Conservation (phyloP, 37 sponge, comb jelly and placozoan species). For the Crambe crambe region DNA sequence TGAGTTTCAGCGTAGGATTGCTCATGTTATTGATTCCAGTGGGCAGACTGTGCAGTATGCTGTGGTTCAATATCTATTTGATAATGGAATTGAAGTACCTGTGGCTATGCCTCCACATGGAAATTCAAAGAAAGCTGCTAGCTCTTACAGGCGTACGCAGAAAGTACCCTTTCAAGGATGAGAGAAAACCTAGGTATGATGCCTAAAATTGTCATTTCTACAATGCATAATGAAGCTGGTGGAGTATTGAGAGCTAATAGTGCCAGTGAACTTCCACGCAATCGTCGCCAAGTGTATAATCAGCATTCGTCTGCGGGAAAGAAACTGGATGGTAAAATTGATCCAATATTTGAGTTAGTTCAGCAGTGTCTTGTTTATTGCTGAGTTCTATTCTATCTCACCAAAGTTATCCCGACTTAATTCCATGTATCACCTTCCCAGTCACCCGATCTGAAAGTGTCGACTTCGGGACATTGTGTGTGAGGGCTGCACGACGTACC, state of each 20-base stretch:
- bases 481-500: too few relatives aligned
- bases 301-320: too few relatives aligned
- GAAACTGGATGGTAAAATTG: too few relatives aligned
- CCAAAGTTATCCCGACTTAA: too few relatives aligned
- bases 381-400: too few relatives aligned
- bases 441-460: too few relatives aligned
- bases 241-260: not conserved
- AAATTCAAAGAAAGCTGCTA: not conserved
- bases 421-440: too few relatives aligned
- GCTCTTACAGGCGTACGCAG: not conserved
- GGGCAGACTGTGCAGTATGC: constrained; percentile 2
- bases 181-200: not conserved
- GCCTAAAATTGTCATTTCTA: not conserved
- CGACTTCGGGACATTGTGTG: too few relatives aligned
- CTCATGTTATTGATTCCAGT: not conserved
- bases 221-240: constrained; percentile 8
- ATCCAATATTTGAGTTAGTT: too few relatives aligned
- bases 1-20: constrained; percentile 14
- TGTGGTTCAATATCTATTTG: constrained; percentile 4
- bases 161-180: too few relatives aligned
- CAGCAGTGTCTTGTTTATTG: too few relatives aligned
- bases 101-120: constrained; percentile 8
- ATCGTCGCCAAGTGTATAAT: constrained; percentile 5
- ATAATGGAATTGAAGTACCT: constrained; percentile 3
- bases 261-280: constrained; percentile 11